These are phyloP conservation scores for Aldrovandia affinis DNA, from an alignment of 2,797 vertebrate species.

Conservation along the genomic window DNA sequence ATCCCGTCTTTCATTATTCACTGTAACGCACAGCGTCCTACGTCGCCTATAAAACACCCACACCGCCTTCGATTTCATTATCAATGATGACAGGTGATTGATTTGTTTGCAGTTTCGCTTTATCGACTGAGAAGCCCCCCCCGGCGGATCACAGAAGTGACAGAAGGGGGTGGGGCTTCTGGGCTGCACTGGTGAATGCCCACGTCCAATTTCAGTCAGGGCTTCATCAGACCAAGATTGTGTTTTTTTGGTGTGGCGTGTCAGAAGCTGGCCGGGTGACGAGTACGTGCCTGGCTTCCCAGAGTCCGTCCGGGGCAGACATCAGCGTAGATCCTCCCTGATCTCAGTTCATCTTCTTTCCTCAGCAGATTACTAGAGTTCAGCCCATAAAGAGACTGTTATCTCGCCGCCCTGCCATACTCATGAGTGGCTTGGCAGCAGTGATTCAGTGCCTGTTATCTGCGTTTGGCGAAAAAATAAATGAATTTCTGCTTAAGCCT, in stretches of 20 bases:
- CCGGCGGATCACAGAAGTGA: background rate
- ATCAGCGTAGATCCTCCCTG: background rate
- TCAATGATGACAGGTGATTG: background rate
- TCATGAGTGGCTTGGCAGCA: background rate
- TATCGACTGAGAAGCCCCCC: background rate
- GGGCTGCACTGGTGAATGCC: background rate
- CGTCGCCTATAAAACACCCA: background rate
- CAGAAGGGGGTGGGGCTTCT: background rate
- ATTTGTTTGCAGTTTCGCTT: background rate
- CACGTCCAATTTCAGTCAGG: background rate
- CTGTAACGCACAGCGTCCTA: background rate
- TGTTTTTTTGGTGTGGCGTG: background rate
- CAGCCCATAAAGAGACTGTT: constrained; percentile 11
- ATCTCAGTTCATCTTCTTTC: constrained; percentile 1
- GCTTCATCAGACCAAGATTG: background rate
- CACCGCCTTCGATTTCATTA: background rate
- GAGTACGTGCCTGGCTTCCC: background rate
- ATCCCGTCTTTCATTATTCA: background rate
- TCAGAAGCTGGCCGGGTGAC: background rate
- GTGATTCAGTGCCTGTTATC: background rate
- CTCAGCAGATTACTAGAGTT: constrained; percentile 28
- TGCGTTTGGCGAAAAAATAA: constrained; percentile 5
- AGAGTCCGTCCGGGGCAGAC: background rate
- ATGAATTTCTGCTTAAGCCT: constrained; percentile 42
- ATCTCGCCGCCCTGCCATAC: background rate